Conservation (phyloP, 2,797 vertebrate species). For the Microctenopoma steveboyesi region DNA sequence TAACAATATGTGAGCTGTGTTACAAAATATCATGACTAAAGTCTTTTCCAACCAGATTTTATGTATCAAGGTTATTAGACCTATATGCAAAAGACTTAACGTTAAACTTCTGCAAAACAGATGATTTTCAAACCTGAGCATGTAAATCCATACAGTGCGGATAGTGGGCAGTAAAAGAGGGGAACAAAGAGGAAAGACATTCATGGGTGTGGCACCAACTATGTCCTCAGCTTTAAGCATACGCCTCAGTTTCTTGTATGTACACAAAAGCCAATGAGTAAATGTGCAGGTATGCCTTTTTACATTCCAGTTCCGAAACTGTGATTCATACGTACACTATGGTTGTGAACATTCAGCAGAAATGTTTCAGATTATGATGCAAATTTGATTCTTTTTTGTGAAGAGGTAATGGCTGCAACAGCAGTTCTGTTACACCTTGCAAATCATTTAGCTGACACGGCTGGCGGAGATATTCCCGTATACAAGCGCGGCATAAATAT, state of each 20-base stretch:
- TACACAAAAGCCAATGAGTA: slow-evolving; percentile 43
- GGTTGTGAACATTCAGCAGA: slow-evolving; percentile 36
- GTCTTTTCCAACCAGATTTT: background rate
- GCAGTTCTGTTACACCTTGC: background rate
- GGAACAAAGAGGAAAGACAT: slow-evolving; percentile 7
- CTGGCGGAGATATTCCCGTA: background rate
- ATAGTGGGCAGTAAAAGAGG: background rate
- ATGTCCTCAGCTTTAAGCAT: slow-evolving; percentile 24
- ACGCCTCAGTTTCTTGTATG: slow-evolving; percentile 36
- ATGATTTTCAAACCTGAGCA: background rate
- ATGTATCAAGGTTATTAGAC: background rate
- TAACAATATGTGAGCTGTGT: background rate
- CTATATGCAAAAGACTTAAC: background rate
- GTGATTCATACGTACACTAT: slow-evolving; percentile 22
- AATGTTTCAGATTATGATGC: background rate
- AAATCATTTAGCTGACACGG: background rate
- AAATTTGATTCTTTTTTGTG: background rate
- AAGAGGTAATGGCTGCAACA: background rate
- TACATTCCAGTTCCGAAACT: slow-evolving; percentile 36
- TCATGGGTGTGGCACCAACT: slow-evolving; percentile 40
- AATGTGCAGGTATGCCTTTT: slow-evolving; percentile 46
- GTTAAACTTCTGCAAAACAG: background rate
- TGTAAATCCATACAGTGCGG: background rate
- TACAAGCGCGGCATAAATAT: background rate
- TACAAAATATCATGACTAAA: background rate